These are phyloP conservation scores for Eupithecia insigniata DNA, from an alignment of 2,888 invertebrate species.

Conservation along the genomic window DNA sequence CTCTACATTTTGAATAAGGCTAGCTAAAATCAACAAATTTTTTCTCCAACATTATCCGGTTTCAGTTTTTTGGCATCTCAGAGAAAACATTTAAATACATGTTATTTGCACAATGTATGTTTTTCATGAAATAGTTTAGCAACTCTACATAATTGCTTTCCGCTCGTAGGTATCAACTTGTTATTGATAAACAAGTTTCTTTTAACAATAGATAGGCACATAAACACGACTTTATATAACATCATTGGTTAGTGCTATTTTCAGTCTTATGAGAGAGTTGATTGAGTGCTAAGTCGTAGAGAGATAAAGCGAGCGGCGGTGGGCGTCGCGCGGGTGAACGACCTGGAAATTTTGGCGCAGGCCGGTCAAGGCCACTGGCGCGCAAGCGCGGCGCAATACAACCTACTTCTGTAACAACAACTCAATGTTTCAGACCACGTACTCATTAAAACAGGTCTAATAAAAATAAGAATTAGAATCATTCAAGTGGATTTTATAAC, in stretches of 20 bases:
- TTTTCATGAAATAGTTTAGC: slow-evolving; percentile 20
- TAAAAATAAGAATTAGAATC: background rate
- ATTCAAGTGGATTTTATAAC: background rate
- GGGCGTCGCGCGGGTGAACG: slow-evolving; percentile 79
- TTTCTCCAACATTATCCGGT: background rate
- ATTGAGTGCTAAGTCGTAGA: slow-evolving; percentile 60
- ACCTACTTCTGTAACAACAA: slow-evolving; percentile 34
- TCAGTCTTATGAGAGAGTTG: slow-evolving; percentile 40
- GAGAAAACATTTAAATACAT: no score
- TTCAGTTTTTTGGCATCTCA: background rate
- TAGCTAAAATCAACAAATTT: background rate
- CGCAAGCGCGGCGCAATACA: slow-evolving; percentile 64
- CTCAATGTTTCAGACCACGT: slow-evolving; percentile 3
- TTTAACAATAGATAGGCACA: slow-evolving; percentile 73
- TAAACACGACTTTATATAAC: slow-evolving; percentile 78
- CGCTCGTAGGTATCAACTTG: slow-evolving; percentile 55
- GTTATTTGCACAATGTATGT: no score
- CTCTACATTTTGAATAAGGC: background rate
- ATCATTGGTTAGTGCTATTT: slow-evolving; percentile 50
- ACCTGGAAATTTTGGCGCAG: slow-evolving; percentile 84
- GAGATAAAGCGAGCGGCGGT: slow-evolving; percentile 79
- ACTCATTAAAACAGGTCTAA: slow-evolving; percentile 5
- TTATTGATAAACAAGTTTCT: slow-evolving; percentile 80
- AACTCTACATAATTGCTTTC: slow-evolving; percentile 51
- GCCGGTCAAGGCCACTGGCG: slow-evolving; percentile 81